A percentile compares a stretch with the other conserved stretches of the same genome.
These are phyloP conservation scores for Coleophora deauratella DNA, from an alignment of 2,888 invertebrate genomes.

Conservation along the genomic window DNA sequence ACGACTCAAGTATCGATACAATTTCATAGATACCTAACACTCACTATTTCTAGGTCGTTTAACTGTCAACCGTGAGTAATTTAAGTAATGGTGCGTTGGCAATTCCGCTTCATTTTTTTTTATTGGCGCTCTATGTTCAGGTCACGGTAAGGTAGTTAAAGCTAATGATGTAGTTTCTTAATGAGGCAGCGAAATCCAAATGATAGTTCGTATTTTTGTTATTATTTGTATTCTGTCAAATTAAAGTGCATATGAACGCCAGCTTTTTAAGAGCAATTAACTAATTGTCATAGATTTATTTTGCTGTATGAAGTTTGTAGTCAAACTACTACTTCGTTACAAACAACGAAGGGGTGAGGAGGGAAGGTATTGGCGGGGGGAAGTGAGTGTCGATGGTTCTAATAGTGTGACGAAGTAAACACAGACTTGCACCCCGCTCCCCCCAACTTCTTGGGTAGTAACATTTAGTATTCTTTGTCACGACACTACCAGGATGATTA, in stretches of 20 bases:
- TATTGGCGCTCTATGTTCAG: no score
- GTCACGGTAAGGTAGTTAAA: no score
- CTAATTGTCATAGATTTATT: no score
- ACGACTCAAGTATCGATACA: constrained; percentile 7
- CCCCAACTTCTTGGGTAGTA: no score
- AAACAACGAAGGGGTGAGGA: no score
- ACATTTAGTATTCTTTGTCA: no score
- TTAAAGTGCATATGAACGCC: neutral
- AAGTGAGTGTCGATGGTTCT: neutral
- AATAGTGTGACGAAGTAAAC: no score
- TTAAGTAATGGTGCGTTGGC: constrained; percentile 17
- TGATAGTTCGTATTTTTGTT: neutral
- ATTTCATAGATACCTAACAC: neutral
- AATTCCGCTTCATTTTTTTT: neutral
- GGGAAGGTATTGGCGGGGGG: neutral
- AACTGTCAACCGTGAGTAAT: neutral
- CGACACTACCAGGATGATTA: constrained; percentile 29
- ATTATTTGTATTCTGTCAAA: no score
- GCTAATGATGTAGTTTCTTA: neutral
- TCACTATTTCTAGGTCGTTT: neutral
- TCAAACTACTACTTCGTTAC: no score
- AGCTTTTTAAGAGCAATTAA: neutral
- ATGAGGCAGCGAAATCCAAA: no score
- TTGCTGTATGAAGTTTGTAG: no score
- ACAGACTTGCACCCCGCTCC: no score